These are phyloP conservation scores for Dicaeum eximium DNA, from an alignment of 2,113 vertebrate species.

Conservation along the genomic window DNA sequence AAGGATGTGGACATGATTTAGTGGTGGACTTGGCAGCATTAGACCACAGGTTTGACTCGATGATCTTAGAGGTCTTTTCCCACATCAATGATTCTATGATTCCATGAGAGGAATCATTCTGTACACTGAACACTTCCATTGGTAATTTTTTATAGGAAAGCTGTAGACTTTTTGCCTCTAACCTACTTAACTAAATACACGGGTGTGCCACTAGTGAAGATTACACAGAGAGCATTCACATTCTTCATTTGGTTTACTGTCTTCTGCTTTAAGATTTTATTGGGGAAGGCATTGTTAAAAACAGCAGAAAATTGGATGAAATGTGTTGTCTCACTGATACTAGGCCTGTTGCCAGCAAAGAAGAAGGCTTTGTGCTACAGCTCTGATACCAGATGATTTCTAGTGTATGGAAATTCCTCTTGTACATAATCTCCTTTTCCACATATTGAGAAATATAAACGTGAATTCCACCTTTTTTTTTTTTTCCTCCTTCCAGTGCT, in stretches of 20 bases:
- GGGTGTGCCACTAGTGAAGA: not conserved
- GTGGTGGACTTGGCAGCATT: not conserved
- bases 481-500: slow-evolving; percentile 76
- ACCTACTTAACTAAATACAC: not conserved
- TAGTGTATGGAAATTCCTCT: not conserved
- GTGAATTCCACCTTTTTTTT: not conserved
- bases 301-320: not conserved
- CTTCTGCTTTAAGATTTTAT: not conserved
- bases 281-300: not conserved
- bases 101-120: not conserved
- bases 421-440: not conserved
- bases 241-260: not conserved
- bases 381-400: not conserved
- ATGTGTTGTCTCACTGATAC: not conserved
- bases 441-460: not conserved
- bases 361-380: not conserved
- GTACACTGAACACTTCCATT: not conserved
- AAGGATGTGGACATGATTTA: not conserved
- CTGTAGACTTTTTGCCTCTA: not conserved
- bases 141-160: not conserved
- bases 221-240: not conserved
- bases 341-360: not conserved
- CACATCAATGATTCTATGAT: not conserved
- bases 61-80: not conserved
- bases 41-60: not conserved